phyloP scores from a whole-genome alignment of 2,797 vertebrate genomes.

The Masticophis lateralis region DNA sequence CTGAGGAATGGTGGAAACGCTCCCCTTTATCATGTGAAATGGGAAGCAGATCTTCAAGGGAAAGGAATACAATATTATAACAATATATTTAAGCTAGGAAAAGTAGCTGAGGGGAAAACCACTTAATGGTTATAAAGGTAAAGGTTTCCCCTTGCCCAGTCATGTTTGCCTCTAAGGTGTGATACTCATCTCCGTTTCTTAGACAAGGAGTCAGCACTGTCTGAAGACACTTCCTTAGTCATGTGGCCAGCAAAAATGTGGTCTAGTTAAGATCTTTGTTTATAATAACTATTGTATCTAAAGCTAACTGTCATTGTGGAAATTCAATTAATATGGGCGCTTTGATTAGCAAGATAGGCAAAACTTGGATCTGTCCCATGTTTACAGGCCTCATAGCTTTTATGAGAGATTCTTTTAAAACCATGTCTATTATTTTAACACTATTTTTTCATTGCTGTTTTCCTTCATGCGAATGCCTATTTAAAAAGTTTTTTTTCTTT shows the following conservation, averaged over 20 bases:
- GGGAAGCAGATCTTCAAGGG: not conserved
- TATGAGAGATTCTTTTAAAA: not conserved
- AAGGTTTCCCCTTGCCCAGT: not conserved
- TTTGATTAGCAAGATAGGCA: not conserved
- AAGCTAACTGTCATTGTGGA: not conserved
- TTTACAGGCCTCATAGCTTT: not conserved
- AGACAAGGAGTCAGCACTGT: too few relatives aligned
- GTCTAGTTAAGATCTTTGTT: not conserved
- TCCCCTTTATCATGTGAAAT: not conserved
- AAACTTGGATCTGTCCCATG: not conserved
- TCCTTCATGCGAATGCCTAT: not conserved
- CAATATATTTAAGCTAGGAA: not conserved
- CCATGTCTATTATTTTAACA: not conserved
- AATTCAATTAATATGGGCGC: not conserved
- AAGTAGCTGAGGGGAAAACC: not conserved
- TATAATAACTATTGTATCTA: not conserved
- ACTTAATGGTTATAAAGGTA: not conserved
- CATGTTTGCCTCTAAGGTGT: not conserved
- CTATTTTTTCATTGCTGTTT: not conserved
- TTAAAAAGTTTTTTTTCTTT: not conserved
- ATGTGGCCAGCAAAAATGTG: not conserved
- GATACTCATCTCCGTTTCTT: not conserved
- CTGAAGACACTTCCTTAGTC: too few relatives aligned
- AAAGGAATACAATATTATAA: not conserved
- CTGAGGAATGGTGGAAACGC: not conserved